These are phyloP conservation scores for Tridacna gigas DNA, from an alignment of 2,888 invertebrate genomes.

Conservation along the genomic window DNA sequence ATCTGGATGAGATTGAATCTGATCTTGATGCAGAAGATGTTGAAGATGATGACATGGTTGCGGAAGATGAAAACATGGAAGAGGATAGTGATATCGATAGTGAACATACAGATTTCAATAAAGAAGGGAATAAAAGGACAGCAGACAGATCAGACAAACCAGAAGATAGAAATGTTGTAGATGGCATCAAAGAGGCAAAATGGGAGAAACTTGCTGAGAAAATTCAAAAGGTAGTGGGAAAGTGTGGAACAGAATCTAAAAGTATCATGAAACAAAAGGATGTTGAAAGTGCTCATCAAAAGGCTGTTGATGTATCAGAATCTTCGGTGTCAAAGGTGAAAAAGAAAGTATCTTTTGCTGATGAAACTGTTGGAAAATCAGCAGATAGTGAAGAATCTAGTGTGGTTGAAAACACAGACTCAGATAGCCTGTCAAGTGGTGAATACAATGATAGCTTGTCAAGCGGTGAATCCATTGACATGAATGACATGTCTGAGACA, in stretches of 20 bases:
- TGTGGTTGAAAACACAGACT: not conserved
- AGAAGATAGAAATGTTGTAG: not conserved
- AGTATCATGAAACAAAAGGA: constrained; percentile 29
- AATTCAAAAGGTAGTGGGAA: constrained; percentile 37
- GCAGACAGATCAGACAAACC: constrained; percentile 25
- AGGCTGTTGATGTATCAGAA: not conserved
- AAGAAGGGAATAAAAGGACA: constrained; percentile 25
- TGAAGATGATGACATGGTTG: constrained; percentile 86
- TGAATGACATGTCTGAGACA: constrained; percentile 64
- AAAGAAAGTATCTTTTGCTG: constrained; percentile 38
- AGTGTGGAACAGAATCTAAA: not conserved
- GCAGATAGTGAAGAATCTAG: constrained; percentile 1
- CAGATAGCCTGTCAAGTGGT: constrained; percentile 17
- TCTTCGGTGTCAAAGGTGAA: constrained; percentile 1
- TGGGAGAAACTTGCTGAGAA: constrained; percentile 58
- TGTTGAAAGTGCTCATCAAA: not conserved
- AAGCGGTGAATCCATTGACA: constrained; percentile 85
- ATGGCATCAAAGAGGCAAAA: constrained; percentile 26
- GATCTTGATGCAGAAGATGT: not conserved
- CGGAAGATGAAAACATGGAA: constrained; percentile 32
- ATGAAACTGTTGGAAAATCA: constrained; percentile 29
- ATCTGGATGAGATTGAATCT: constrained; percentile 25
- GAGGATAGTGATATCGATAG: constrained; percentile 76
- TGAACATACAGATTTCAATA: constrained; percentile 71
- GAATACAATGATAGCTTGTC: constrained; percentile 2